Base-by-base conservation (phyloP, 2,113 vertebrate species). In the Labeo rohita region DNA sequence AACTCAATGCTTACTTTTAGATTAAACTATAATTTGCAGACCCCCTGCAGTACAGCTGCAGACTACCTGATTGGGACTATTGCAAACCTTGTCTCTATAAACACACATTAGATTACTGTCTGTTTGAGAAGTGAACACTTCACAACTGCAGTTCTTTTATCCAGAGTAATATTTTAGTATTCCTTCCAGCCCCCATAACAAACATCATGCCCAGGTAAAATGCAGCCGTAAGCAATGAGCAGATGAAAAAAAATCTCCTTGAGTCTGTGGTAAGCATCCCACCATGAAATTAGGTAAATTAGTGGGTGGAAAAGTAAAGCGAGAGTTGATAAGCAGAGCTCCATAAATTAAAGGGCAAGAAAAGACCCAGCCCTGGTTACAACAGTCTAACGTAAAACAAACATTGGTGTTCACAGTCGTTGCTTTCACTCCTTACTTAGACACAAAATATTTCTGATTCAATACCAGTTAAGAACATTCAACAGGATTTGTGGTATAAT, bases 241-340 rank as follows among this genome's bases (percentile, higher is more conserved):
- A 80, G 52, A 28, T n/a, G 0, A 4, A 8, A 59, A 54, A 59
- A 81, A 61, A 86, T 65, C 66, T 70, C 77, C 86, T 86, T 91
- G 91, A 90, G 91, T 90, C 90, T 84, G 87, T 87, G 89, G 90
- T 68, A 76, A 90, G 87, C 86, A 88, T 83, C 87, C 84, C 83
- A 89, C 89, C 85, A 89, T 90, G 85, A 86, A 73, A 84, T 92
- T 88, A 87, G 86, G 68, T 88, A 93, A 93, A 94, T 92, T 93
- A 92, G 90, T 92, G 92, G 93, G 94, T 93, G 92, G 91, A 94
- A 93, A 92, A 93, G 90, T 52, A 72, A 82, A 80, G 56, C 7
- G 73, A 74, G 90, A 91, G 92, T 92, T 90, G 90, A 89, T 89
- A 91, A 90, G 88, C 87, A 91, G 92, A 86, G 80, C 90, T 87